Conservation (phyloP, 2,113 vertebrate genomes). For the Ctenodactylus gundi region DNA sequence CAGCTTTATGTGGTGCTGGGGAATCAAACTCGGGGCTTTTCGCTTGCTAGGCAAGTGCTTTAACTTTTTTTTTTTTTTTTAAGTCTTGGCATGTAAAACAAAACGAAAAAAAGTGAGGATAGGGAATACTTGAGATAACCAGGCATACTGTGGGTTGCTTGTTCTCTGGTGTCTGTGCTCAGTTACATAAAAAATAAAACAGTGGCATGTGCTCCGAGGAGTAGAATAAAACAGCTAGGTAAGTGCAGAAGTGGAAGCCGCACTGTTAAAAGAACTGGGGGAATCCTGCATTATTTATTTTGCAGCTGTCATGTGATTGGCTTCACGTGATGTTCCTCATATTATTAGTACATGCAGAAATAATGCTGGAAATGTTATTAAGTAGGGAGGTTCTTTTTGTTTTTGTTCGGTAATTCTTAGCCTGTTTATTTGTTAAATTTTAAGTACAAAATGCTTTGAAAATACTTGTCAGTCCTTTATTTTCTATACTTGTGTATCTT, state of each 20-base stretch:
- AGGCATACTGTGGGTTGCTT: conserved; percentile 8
- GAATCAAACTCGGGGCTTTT: no score
- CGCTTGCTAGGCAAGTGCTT: no score
- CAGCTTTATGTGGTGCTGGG: no score
- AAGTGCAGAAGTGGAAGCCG: neutral
- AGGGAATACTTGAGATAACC: neutral
- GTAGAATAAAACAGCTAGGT: conserved; percentile 15
- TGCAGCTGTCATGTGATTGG: neutral
- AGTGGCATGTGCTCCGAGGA: conserved; percentile 7
- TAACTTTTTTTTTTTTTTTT: no score
- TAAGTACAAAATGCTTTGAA: neutral
- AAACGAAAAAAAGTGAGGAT: neutral
- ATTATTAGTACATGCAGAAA: conserved; percentile 32
- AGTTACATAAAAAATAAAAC: conserved; percentile 30
- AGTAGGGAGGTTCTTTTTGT: neutral
- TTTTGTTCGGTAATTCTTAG: neutral
- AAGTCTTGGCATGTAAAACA: neutral
- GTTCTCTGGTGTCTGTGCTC: neutral
- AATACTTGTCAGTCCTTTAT: neutral
- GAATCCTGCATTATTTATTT: neutral
- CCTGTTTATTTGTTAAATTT: conserved; percentile 29
- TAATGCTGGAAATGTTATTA: conserved; percentile 12
- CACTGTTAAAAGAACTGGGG: neutral
- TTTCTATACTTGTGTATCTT: neutral
- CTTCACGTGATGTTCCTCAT: neutral